Evolutionary conservation across 2,888 invertebrate species (phyloP).

Genomic region (Diplolepis rosae): DNA sequence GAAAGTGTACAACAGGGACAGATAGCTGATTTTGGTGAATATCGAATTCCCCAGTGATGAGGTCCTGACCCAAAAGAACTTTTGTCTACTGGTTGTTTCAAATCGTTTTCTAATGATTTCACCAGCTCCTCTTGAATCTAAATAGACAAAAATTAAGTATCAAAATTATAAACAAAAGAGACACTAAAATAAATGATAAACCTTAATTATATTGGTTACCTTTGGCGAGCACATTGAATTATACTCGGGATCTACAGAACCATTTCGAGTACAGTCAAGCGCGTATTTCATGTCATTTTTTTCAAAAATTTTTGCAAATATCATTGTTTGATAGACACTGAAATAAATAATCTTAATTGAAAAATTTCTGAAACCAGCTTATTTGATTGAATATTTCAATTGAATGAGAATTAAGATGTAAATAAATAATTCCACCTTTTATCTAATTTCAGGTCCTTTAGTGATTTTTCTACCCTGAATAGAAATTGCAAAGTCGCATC

Average conservation of each 20-base stretch:
- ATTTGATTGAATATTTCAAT: constrained; percentile 8
- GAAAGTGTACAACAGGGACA: constrained; percentile 78
- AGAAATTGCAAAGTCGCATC: constrained; percentile 77
- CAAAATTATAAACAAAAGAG: not conserved
- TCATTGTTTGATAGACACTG: constrained; percentile 66
- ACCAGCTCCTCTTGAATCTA: constrained; percentile 61
- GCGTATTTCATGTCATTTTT: constrained; percentile 60
- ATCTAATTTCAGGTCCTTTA: constrained; percentile 78
- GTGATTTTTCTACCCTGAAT: constrained; percentile 75
- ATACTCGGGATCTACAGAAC: constrained; percentile 52
- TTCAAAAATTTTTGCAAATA: constrained; percentile 67
- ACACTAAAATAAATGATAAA: not conserved
- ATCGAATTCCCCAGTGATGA: constrained; percentile 76
- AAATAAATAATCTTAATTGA: constrained; percentile 37
- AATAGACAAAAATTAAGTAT: constrained; percentile 11
- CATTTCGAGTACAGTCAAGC: constrained; percentile 58
- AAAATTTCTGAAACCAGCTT: constrained; percentile 26
- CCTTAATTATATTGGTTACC: constrained; percentile 54
- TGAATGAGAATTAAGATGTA: constrained; percentile 3
- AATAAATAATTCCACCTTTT: constrained; percentile 73
- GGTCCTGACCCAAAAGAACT: constrained; percentile 63
- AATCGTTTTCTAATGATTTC: constrained; percentile 62
- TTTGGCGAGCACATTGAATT: constrained; percentile 66
- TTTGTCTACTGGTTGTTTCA: constrained; percentile 54
- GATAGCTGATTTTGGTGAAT: constrained; percentile 60